These are phyloP conservation scores for Dascyllus trimaculatus DNA, from an alignment of 2,113 vertebrate species.

Conservation along the genomic window DNA sequence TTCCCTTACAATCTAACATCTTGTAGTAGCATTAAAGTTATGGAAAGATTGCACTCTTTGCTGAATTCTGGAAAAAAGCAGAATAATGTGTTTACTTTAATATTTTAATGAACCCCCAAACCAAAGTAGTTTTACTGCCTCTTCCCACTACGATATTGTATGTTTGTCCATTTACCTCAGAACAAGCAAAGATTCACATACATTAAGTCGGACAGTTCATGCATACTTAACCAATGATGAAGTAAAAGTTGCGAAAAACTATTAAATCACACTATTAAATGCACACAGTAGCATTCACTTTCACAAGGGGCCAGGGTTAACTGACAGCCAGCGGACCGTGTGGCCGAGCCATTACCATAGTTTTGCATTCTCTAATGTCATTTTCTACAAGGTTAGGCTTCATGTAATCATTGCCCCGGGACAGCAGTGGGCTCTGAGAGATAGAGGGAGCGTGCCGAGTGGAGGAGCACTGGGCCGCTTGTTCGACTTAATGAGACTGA, in stretches of 20 bases:
- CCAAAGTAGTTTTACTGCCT: no score
- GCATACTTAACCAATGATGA: constrained; percentile 1
- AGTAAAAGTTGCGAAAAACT: constrained; percentile 14
- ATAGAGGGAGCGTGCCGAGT: constrained; percentile 39
- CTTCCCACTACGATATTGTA: no score
- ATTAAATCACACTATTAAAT: constrained; percentile 13
- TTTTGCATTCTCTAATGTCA: constrained; percentile 74
- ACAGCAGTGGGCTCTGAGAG: constrained; percentile 49
- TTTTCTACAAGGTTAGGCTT: constrained; percentile 81
- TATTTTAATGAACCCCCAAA: no score
- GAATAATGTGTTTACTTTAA: no score
- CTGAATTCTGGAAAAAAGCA: no score
- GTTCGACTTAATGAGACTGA: constrained; percentile 78
- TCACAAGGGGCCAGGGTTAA: constrained; percentile 41
- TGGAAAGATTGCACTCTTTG: no score
- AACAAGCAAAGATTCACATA: constrained; percentile 2
- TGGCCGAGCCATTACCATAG: constrained; percentile 59
- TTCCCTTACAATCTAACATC: no score
- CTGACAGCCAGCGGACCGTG: constrained; percentile 59
- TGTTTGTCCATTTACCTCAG: background rate
- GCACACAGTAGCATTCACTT: constrained; percentile 17
- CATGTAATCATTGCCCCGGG: constrained; percentile 72
- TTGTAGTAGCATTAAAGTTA: no score
- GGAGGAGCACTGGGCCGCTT: constrained; percentile 59
- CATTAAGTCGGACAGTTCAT: background rate